phyloP scores from a whole-genome alignment of 2,113 vertebrate genomes.

The Potamarius usumacintae region DNA sequence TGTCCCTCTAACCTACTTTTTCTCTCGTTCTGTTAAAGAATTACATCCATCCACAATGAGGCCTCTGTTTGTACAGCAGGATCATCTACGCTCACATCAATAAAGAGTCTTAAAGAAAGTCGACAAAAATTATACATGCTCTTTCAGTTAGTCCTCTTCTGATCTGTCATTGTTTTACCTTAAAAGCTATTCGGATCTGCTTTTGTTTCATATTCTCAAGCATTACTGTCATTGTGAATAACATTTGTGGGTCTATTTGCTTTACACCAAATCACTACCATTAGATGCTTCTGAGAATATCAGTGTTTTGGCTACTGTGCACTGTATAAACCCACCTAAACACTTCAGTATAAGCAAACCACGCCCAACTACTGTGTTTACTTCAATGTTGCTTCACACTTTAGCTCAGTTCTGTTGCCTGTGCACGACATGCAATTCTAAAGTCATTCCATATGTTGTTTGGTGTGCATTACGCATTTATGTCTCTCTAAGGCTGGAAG shows the following conservation, averaged over 20 bases:
- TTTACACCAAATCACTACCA: background rate
- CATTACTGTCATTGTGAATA: background rate
- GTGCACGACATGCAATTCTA: constrained; percentile 21
- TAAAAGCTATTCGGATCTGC: background rate
- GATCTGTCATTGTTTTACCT: background rate
- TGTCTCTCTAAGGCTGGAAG: background rate
- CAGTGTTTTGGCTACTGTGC: constrained; percentile 12
- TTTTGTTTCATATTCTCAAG: background rate
- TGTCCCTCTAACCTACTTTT: constrained; percentile 30
- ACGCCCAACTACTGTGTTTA: constrained; percentile 23
- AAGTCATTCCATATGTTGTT: constrained; percentile 27
- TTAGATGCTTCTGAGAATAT: background rate
- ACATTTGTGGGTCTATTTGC: background rate
- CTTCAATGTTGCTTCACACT: background rate
- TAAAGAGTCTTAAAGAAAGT: constrained; percentile 32
- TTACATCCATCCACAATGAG: constrained; percentile 50
- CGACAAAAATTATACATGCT: constrained; percentile 19
- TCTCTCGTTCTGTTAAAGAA: constrained; percentile 43
- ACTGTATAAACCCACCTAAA: constrained; percentile 7
- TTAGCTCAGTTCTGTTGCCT: constrained; percentile 5
- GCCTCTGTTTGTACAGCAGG: constrained; percentile 43
- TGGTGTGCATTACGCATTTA: background rate
- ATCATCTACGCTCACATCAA: constrained; percentile 18
- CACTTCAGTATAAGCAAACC: background rate
- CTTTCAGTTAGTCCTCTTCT: background rate